Conservation (phyloP, 2,797 vertebrate genomes). For the Eulemur coronatus region DNA sequence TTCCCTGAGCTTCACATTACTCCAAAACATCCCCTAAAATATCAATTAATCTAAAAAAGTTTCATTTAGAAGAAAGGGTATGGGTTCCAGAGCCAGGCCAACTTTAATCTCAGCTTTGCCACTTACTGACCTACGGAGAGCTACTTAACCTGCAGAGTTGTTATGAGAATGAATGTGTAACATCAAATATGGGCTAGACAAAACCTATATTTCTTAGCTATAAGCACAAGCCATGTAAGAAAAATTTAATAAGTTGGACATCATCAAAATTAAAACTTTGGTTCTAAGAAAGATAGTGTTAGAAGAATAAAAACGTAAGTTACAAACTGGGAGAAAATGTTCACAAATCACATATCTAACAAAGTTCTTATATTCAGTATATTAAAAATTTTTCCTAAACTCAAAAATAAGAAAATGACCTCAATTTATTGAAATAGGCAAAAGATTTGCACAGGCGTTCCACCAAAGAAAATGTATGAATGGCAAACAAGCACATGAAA, state of each 20-base stretch:
- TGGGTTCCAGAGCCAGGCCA: background rate
- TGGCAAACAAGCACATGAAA: constrained; percentile 3
- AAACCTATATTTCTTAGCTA: background rate
- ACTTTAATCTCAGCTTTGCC: background rate
- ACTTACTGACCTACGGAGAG: background rate
- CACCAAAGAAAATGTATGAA: background rate
- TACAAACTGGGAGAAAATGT: background rate
- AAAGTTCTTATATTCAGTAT: background rate
- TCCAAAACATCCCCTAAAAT: background rate
- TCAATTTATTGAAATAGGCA: background rate
- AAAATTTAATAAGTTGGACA: background rate
- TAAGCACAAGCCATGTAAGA: background rate
- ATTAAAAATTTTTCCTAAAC: constrained; percentile 29
- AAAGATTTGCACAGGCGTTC: background rate
- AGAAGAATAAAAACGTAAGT: background rate
- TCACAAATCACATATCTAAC: background rate
- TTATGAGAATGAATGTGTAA: background rate
- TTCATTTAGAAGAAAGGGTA: background rate
- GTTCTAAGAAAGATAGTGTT: background rate
- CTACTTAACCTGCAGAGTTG: background rate
- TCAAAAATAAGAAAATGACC: background rate
- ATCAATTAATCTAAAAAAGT: constrained; percentile 48
- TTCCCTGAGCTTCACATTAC: background rate
- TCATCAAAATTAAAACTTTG: constrained; percentile 20
- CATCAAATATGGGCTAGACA: background rate